Conservation (phyloP, 2,113 vertebrate species). For the Erpornis zantholeuca region DNA sequence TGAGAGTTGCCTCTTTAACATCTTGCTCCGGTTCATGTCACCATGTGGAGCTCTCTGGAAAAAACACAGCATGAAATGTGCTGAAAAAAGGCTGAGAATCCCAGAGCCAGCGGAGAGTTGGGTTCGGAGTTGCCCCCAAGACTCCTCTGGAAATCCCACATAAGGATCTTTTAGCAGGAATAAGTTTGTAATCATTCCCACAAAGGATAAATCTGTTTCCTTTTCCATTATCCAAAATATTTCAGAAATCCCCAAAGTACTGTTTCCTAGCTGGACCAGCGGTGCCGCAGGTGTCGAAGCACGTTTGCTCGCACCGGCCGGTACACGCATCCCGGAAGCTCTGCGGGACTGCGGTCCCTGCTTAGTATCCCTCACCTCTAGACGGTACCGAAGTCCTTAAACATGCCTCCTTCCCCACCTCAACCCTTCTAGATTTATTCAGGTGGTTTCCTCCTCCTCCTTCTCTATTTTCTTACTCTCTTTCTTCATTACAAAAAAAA, state of each 20-base stretch:
- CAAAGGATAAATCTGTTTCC: not conserved
- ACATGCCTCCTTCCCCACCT: not conserved
- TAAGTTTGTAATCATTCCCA: not conserved
- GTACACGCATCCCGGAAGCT: not conserved
- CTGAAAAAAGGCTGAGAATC: not conserved
- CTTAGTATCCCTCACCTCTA: not conserved
- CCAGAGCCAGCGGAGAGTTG: not conserved
- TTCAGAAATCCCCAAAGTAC: not conserved
- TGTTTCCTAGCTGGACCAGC: not conserved
- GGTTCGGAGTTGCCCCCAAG: not conserved
- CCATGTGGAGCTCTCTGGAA: not conserved
- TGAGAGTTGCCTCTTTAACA: not conserved
- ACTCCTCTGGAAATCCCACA: not conserved
- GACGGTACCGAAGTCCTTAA: not conserved
- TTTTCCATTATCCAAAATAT: not conserved
- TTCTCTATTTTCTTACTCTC: not conserved
- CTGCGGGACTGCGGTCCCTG: rapidly evolving
- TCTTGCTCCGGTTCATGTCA: not conserved
- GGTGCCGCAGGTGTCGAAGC: not conserved
- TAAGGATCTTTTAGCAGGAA: not conserved
- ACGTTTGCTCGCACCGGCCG: not conserved
- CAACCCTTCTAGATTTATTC: not conserved
- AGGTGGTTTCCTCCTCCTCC: not conserved
- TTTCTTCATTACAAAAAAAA: not conserved
- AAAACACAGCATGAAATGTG: not conserved